Percentiles rank a stretch among this genome's conserved stretches.
phyloP scores from a whole-genome alignment of 2,113 vertebrate species.

The Nothobranchius kuhntae region DNA sequence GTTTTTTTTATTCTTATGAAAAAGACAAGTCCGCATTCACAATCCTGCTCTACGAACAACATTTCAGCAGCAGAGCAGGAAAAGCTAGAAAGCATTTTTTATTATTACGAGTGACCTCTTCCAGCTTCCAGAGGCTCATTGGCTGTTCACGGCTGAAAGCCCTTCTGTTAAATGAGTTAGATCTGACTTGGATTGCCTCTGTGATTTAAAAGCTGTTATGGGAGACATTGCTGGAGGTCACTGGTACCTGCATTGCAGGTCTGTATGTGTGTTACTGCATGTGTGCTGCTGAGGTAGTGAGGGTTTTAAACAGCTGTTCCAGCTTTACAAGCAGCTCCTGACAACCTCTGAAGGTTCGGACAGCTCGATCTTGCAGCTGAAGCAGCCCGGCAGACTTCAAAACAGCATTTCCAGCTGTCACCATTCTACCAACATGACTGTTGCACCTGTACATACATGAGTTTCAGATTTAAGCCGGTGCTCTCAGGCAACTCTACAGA shows the following conservation, averaged over 20 bases:
- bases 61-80: conserved; percentile 4
- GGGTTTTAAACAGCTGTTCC: not conserved
- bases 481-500: conserved; percentile 24
- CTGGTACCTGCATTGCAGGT: conserved; percentile 62
- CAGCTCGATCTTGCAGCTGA: not conserved
- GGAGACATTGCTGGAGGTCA: conserved; percentile 56
- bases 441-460: conserved; percentile 33
- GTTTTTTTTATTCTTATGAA: too few relatives aligned
- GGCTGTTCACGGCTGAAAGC: conserved; percentile 5
- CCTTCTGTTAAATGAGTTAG: not conserved
- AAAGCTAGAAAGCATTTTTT: conserved; percentile 9
- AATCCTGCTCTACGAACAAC: not conserved
- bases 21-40: not conserved
- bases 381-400: conserved; percentile 2
- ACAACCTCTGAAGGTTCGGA: not conserved
- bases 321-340: conserved; percentile 1
- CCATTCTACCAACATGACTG: not conserved
- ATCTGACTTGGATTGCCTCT: conserved; percentile 9
- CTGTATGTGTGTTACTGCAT: not conserved
- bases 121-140: conserved; percentile 6
- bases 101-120: conserved; percentile 16
- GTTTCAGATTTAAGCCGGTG: conserved; percentile 35
- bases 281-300: conserved; percentile 17
- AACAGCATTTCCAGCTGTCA: conserved; percentile 9
- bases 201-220: conserved; percentile 13